Evolutionary conservation across 2,113 vertebrate genomes (phyloP), one percentile per base, ranked within the genome.

Genomic region (Hippocampus guttulatus): DNA sequence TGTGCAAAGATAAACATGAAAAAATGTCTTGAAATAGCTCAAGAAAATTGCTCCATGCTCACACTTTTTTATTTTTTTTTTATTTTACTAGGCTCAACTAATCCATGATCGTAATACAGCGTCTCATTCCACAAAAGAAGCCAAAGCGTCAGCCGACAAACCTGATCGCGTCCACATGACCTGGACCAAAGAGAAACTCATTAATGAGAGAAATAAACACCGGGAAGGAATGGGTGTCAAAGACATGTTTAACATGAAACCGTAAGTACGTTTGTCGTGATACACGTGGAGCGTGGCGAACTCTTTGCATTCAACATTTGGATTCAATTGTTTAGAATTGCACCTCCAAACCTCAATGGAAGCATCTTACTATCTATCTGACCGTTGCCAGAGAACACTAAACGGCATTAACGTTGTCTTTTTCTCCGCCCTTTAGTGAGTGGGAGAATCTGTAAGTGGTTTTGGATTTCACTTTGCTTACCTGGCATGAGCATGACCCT

Each of bases 361-460:
- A 10, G 14, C 57, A 25, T 5, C 21, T 65, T 45, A 21, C 15
- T 8, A 62, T 30, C 11, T 60, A 43, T 45, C 61, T 23, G 33
- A 38, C 33, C 33, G 33, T 38, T 38, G 33, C 33, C 33, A 38
- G 33, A 38, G 33, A 38, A 38, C 33, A 38, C 33, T 1, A 6
- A 38, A 38, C 33, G 33, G 1, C 40, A 2, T 58, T 78, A 67
- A 83, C 88, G 18, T 88, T 86, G 73, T 88, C 88, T 83, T 79
- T 81, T 81, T 57, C 81, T 23, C 84, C 80, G 81, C 80, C 82
- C 67, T 89, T 40, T 87, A 98, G 96, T 84, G 95, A 98, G 86
- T 98, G 96, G 96, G 96, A 91, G 91, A 93, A 85, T 81, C 94
- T 98, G 96, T 98, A 95, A 98, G 96, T 98, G 18, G 33, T 55